Conservation (phyloP, 1,140 invertebrate genomes). For the Riptortus pedestris region DNA sequence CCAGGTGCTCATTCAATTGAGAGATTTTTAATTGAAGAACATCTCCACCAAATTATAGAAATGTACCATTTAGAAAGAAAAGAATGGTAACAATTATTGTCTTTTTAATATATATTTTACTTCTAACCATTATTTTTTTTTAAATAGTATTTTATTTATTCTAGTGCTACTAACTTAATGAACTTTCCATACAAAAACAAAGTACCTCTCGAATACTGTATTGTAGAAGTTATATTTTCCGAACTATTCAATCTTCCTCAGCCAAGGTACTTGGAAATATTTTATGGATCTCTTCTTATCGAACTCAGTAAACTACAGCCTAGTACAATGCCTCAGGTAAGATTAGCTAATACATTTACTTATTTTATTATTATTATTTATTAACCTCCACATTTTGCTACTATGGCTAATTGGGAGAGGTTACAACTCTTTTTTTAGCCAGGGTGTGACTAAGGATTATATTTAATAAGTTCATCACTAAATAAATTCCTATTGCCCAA, state of each 20-base stretch:
- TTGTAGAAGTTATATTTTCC: constrained; percentile 92
- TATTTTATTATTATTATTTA: constrained; percentile 3
- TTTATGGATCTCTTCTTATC: constrained; percentile 90
- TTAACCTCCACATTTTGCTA: too few species aligned
- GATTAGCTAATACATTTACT: constrained; percentile 32
- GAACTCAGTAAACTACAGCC: constrained; percentile 96
- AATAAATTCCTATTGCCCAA: too few species aligned
- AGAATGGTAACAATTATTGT: constrained; percentile 58
- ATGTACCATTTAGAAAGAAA: constrained; percentile 82
- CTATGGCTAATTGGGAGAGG: too few species aligned
- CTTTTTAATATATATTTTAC: constrained; percentile 18
- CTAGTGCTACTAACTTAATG: constrained; percentile 74
- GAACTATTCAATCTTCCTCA: constrained; percentile 89
- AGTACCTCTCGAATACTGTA: constrained; percentile 95
- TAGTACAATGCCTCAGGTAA: constrained; percentile 90
- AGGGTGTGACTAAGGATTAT: too few species aligned
- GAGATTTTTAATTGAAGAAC: constrained; percentile 94
- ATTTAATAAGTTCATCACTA: too few species aligned
- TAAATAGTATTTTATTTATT: constrained; percentile 32
- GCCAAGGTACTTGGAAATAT: constrained; percentile 79
- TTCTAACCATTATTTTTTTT: neutral
- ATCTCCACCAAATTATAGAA: constrained; percentile 86
- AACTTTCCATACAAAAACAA: constrained; percentile 87
- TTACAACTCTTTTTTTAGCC: too few species aligned
- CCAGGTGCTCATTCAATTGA: constrained; percentile 96